Evolutionary conservation across 2,888 invertebrate species (phyloP).

Genomic region (Capitulum mitella): DNA sequence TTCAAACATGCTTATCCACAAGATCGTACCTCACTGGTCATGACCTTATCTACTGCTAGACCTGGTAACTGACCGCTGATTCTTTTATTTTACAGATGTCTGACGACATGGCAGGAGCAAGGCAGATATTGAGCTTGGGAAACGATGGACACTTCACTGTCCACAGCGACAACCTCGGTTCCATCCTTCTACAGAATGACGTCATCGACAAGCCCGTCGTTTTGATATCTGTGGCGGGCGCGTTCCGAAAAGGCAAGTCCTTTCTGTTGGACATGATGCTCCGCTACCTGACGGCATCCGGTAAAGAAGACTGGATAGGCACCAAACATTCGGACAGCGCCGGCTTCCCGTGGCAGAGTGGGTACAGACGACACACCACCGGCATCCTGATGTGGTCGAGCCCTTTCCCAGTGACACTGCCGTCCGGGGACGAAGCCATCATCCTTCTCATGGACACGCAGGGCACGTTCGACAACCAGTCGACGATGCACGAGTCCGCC

Average conservation of each 20-base stretch:
- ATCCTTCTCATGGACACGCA: constrained; percentile 36
- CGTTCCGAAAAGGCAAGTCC: constrained; percentile 96
- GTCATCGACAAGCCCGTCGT: constrained; percentile 77
- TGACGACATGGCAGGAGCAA: not conserved
- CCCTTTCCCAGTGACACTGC: constrained; percentile 41
- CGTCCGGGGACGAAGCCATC: constrained; percentile 37
- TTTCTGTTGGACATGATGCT: constrained; percentile 95
- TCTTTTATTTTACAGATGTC: no score
- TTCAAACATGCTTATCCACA: no score
- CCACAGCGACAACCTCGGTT: constrained; percentile 68
- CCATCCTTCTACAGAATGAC: constrained; percentile 66
- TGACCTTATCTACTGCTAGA: no score
- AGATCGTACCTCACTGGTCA: no score
- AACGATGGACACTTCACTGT: constrained; percentile 60
- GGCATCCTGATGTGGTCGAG: constrained; percentile 44
- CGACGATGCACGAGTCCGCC: constrained; percentile 33
- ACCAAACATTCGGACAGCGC: no score
- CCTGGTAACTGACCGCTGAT: no score
- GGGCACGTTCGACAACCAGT: constrained; percentile 85
- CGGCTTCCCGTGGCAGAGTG: constrained; percentile 42
- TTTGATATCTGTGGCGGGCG: constrained; percentile 94
- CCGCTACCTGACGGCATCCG: constrained; percentile 63
- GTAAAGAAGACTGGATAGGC: not conserved
- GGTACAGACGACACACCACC: constrained; percentile 40
- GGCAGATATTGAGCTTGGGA: not conserved